phyloP scores from a whole-genome alignment of 2,888 invertebrate genomes.

The Drosophila siamana region DNA sequence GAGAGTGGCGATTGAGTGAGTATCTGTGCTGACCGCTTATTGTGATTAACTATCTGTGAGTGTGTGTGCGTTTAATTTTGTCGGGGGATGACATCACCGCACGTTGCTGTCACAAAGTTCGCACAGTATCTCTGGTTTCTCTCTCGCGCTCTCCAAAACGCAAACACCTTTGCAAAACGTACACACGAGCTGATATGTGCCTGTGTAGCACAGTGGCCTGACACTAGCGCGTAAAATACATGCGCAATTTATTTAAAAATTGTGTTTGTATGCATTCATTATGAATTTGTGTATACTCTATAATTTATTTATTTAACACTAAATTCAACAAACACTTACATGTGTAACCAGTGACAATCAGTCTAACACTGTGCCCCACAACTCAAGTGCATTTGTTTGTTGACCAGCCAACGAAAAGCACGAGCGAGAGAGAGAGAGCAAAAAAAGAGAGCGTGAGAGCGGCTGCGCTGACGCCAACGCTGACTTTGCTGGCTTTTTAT shows the following conservation, averaged over 20 bases:
- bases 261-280: not conserved
- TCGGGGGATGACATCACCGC: constrained; percentile 76
- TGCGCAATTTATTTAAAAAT: not conserved
- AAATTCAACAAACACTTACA: not conserved
- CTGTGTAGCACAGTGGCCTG: constrained; percentile 30
- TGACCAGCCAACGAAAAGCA: constrained; percentile 47
- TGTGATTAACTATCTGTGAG: constrained; percentile 61
- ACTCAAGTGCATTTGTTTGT: constrained; percentile 55
- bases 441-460: constrained; percentile 34
- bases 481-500: constrained; percentile 56
- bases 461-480: constrained; percentile 71
- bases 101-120: constrained; percentile 51
- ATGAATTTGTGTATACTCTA: not conserved
- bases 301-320: not conserved
- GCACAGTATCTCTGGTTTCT: constrained; percentile 42
- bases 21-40: constrained; percentile 61
- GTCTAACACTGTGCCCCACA: constrained; percentile 56
- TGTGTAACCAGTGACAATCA: constrained; percentile 11
- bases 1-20: constrained; percentile 51
- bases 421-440: constrained; percentile 11
- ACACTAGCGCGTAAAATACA: not conserved
- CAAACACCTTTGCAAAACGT: constrained; percentile 62
- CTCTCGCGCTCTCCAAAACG: constrained; percentile 28
- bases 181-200: constrained; percentile 10
- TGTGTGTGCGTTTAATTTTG: constrained; percentile 48